Evolutionary conservation across 2,113 vertebrate genomes (phyloP), one percentile per base, ranked within the genome.

Genomic region (Odontophorus gujanensis): DNA sequence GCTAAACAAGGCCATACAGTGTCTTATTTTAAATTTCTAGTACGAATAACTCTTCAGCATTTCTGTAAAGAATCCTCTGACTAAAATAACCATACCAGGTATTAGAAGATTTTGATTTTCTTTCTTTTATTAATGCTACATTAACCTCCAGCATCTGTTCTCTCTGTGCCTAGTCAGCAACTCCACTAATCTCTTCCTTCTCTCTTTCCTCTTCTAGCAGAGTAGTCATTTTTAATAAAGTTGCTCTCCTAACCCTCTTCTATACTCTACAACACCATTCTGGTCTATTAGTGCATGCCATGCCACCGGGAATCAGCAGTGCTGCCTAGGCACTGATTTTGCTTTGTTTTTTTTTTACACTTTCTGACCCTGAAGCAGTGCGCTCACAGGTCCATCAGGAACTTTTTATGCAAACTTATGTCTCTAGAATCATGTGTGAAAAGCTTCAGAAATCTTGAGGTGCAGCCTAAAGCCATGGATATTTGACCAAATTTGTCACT

Each of bases 101-200:
- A 97, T 89, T 96, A 93, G 81, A 72, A 97, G 92, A 86, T 69
- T 96, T 95, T 95, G 84, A 92, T 87, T 96, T 96, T 88, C 91
- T 92, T 84, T 81, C 87, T 89, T 86, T 94, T 77, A 50, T 88
- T 97, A 92, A 97, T 93, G 96, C 89, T 94, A 92, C 93, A 95
- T 97, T 98, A 98, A 96, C 96, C 85, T 97, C 87, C 96, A 97
- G 48, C 95, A 97, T 96, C 96, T 97, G 95, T 84, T 90, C 88
- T 95, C 79, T 84, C 86, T 74, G 18, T 77, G 96, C 91, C 71
- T 59, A 89, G 81, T 95, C 97, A 98, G 96, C 97, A 96, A 66
- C 91, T 95, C 77, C 58, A 76, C 91, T 95, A 89, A 96, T 93
- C 92, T 92, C 94, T 96, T 69, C 38, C 82, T 91, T 76, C 71